phyloP scores from a whole-genome alignment of 2,113 vertebrate species.

The Eublepharis macularius region DNA sequence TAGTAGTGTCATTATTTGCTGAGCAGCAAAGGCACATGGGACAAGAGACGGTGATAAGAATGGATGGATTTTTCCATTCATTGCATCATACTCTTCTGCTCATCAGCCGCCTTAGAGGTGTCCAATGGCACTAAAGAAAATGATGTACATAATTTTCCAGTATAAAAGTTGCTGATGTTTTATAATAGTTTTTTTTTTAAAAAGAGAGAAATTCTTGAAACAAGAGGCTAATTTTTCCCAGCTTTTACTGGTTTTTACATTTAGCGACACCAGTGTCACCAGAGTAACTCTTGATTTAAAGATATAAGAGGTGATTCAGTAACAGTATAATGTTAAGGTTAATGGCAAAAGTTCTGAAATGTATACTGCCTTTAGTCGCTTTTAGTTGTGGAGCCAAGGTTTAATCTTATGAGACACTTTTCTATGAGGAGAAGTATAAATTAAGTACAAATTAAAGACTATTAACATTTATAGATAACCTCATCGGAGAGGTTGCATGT shows the following conservation, averaged over 20 bases:
- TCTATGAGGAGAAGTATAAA: slow-evolving; percentile 44
- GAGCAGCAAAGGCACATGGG: neutral
- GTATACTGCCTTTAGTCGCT: slow-evolving; percentile 36
- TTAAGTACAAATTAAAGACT: slow-evolving; percentile 60
- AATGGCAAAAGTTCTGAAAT: slow-evolving; percentile 19
- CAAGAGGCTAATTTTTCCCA: neutral
- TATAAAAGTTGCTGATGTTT: slow-evolving; percentile 3
- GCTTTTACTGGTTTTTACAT: neutral
- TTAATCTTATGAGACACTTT: slow-evolving; percentile 58
- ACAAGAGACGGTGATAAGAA: too few relatives aligned
- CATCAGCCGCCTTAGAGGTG: neutral
- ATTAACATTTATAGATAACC: slow-evolving; percentile 52
- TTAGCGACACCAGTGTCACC: slow-evolving; percentile 13
- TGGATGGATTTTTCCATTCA: neutral
- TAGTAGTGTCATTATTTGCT: neutral
- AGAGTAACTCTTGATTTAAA: slow-evolving; percentile 35
- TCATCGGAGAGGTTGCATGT: slow-evolving; percentile 49
- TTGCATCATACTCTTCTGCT: neutral
- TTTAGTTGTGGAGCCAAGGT: slow-evolving; percentile 46
- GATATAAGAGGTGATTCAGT: slow-evolving; percentile 17
- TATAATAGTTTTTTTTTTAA: neutral
- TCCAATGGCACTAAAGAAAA: too few relatives aligned
- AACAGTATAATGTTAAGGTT: slow-evolving; percentile 9
- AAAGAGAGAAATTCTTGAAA: slow-evolving; percentile 24
- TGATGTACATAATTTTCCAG: too few relatives aligned